Percentiles rank a stretch among this genome's conserved stretches.
Evolutionary conservation across 2,888 invertebrate species (phyloP).

Genomic region (Cyclophora albipunctata): DNA sequence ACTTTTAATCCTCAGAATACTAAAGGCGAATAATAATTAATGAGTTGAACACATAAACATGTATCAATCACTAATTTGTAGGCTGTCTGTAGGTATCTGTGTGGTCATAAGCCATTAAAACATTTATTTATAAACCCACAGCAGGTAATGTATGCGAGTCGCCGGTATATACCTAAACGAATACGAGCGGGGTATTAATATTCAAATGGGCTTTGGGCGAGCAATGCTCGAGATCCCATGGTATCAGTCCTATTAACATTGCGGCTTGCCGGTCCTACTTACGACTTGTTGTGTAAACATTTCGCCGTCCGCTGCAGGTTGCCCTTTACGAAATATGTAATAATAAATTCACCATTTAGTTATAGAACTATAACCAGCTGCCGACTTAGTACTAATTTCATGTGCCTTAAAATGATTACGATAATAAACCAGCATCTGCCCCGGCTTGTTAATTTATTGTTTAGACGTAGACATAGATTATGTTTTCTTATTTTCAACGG

Average conservation of each 20-base stretch:
- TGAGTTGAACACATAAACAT: too few relatives aligned
- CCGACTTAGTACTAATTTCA: slow-evolving; percentile 30
- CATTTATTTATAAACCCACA: slow-evolving; percentile 47
- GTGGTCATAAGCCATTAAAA: slow-evolving; percentile 25
- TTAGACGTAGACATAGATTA: slow-evolving; percentile 50
- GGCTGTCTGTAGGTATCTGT: slow-evolving; percentile 11
- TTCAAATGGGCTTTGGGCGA: slow-evolving; percentile 60
- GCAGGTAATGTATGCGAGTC: slow-evolving; percentile 46
- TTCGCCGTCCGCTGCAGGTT: slow-evolving; percentile 27
- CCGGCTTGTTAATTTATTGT: slow-evolving; percentile 28
- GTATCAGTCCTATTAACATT: slow-evolving; percentile 54
- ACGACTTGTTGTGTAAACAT: slow-evolving; percentile 35
- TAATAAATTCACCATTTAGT: slow-evolving; percentile 31
- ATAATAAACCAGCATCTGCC: slow-evolving; percentile 31
- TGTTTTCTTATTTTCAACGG: slow-evolving; percentile 38
- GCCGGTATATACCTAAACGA: slow-evolving; percentile 43
- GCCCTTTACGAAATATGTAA: slow-evolving; percentile 35
- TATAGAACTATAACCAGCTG: slow-evolving; percentile 36
- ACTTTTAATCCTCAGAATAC: too few relatives aligned
- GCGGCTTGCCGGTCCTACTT: slow-evolving; percentile 33
- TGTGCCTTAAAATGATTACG: slow-evolving; percentile 21
- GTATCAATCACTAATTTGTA: too few relatives aligned
- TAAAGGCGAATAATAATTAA: too few relatives aligned
- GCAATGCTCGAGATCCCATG: slow-evolving; percentile 45
- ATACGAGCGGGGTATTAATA: slow-evolving; percentile 56